Evolutionary conservation across 2,888 invertebrate genomes (phyloP).

Genomic region (Chromoteleia sp.): DNA sequence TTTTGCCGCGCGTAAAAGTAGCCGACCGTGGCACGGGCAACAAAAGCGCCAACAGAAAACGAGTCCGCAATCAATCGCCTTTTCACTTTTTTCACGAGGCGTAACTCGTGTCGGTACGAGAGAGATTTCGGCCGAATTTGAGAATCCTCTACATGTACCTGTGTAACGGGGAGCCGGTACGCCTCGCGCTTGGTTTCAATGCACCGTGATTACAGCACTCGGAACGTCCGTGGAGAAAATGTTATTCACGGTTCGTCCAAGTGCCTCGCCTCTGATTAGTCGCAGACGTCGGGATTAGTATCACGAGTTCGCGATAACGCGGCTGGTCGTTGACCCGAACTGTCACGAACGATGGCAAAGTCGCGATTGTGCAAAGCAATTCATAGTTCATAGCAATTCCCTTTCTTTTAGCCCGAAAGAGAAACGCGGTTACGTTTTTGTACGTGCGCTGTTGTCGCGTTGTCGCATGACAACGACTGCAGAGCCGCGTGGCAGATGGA

Average conservation of each 20-base stretch:
- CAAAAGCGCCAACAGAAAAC: slow-evolving; percentile 28
- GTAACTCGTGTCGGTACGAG: background rate
- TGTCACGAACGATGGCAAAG: slow-evolving; percentile 2
- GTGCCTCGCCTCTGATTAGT: slow-evolving; percentile 11
- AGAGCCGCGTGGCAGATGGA: slow-evolving; percentile 27
- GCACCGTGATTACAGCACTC: slow-evolving; percentile 38
- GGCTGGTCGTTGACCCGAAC: slow-evolving; percentile 12
- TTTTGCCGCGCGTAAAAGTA: slow-evolving; percentile 26
- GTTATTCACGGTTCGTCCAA: slow-evolving; percentile 23
- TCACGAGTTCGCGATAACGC: background rate
- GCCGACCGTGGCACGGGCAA: slow-evolving; percentile 2
- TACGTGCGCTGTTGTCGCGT: background rate
- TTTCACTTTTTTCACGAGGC: slow-evolving; percentile 37
- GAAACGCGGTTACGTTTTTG: slow-evolving; percentile 8
- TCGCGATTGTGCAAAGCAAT: slow-evolving; percentile 2
- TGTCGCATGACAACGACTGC: background rate
- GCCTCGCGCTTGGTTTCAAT: slow-evolving; percentile 17
- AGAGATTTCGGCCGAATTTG: slow-evolving; percentile 18
- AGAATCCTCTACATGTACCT: background rate
- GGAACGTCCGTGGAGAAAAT: slow-evolving; percentile 8
- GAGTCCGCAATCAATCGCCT: slow-evolving; percentile 41
- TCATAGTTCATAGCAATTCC: background rate
- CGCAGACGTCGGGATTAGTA: background rate
- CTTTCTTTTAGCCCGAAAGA: background rate
- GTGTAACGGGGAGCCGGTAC: background rate